Conservation (phyloP, 2,797 vertebrate species). For the Mormyrops boulengeri region DNA sequence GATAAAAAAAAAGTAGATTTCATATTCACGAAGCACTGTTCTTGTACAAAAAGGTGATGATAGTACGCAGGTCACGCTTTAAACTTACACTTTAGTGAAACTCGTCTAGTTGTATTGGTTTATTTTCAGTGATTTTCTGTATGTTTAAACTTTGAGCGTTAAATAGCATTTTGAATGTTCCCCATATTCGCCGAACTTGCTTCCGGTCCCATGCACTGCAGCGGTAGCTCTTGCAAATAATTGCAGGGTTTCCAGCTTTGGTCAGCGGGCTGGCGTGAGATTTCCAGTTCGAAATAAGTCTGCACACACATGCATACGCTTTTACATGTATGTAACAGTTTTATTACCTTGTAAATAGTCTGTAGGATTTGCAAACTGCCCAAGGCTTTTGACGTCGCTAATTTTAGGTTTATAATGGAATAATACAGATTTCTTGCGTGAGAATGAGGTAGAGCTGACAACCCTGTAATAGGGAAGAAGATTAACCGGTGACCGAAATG, state of each 20-base stretch:
- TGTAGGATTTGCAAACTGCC: not conserved
- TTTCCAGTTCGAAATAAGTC: not conserved
- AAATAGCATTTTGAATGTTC: not conserved
- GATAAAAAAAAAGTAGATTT: not conserved
- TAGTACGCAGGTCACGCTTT: not conserved
- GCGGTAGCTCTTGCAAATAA: not conserved
- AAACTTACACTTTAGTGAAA: not conserved
- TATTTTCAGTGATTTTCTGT: not conserved
- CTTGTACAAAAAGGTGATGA: not conserved
- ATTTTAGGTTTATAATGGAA: not conserved
- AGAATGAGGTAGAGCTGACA: not conserved
- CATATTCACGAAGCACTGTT: not conserved
- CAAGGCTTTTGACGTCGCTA: not conserved
- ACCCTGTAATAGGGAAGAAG: not conserved
- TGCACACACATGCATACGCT: not conserved
- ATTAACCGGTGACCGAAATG: not conserved
- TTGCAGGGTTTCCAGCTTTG: not conserved
- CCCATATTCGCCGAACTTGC: not conserved
- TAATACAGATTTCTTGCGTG: not conserved
- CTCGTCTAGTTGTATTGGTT: not conserved
- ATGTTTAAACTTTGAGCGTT: not conserved
- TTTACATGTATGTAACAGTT: not conserved
- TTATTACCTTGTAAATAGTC: not conserved
- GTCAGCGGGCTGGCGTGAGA: not conserved
- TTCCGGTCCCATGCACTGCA: not conserved